phyloP scores from a whole-genome alignment of 2,797 vertebrate species.

The Xiphophorus birchmanni region DNA sequence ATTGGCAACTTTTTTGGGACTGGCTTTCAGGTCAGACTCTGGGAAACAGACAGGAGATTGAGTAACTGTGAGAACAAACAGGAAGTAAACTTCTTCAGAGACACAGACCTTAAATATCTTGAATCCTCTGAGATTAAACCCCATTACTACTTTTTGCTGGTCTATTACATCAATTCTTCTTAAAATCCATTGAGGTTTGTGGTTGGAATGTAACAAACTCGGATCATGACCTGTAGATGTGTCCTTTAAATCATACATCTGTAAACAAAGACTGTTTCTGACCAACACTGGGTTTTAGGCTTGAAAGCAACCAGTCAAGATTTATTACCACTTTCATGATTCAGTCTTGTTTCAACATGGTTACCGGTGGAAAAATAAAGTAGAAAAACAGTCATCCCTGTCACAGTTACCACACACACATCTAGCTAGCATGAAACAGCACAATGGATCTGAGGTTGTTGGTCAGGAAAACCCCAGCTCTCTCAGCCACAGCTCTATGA shows the following conservation, averaged over 20 bases:
- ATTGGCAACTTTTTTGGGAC: too few relatives aligned
- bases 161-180: neutral
- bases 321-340: neutral
- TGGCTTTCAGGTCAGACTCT: too few relatives aligned
- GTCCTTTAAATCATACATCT: neutral
- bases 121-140: neutral
- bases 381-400: neutral
- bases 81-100: too few relatives aligned
- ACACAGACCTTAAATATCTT: too few relatives aligned
- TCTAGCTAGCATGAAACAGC: neutral
- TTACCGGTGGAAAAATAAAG: neutral
- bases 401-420: neutral
- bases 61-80: too few relatives aligned
- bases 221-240: neutral
- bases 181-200: too few relatives aligned
- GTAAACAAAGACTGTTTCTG: neutral
- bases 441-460: slow-evolving; percentile 5
- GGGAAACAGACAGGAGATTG: too few relatives aligned
- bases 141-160: neutral
- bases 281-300: neutral
- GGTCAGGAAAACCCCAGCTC: neutral
- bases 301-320: neutral
- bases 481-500: neutral
- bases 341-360: neutral
- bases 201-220: neutral